Evolutionary conservation across 2,888 invertebrate genomes (phyloP).

Genomic region (Machimus atricapillus): DNA sequence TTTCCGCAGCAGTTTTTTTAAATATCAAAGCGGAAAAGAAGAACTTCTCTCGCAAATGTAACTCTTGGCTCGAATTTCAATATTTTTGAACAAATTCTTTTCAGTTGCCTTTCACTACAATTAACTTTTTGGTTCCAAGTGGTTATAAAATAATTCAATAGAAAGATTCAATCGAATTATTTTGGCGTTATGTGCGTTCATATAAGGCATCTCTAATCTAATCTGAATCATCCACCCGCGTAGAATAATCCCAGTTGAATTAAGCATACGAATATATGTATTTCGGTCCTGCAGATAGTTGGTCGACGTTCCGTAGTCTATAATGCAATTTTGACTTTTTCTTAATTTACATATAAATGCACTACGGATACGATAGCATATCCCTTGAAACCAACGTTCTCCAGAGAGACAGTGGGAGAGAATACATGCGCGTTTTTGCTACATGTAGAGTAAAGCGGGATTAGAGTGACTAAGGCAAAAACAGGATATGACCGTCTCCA

Average conservation of each 20-base stretch:
- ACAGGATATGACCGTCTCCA: neutral
- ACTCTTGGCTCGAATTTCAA: too few species aligned
- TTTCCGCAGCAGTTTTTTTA: too few species aligned
- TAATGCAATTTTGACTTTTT: neutral
- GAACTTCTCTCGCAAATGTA: too few species aligned
- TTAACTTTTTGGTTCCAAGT: too few species aligned
- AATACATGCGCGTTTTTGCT: neutral
- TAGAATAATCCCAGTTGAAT: neutral
- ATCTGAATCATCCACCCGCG: too few species aligned
- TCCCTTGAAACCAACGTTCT: neutral
- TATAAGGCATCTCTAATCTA: too few species aligned
- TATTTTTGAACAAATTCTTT: too few species aligned
- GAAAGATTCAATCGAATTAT: too few species aligned
- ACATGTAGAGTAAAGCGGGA: neutral
- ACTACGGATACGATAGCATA: neutral
- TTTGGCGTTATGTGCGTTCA: too few species aligned
- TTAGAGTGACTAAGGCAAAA: neutral
- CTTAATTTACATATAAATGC: neutral
- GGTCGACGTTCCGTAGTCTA: neutral
- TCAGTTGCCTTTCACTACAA: too few species aligned
- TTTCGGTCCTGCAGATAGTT: neutral
- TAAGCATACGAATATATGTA: neutral
- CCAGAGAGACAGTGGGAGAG: neutral
- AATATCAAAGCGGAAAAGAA: too few species aligned
- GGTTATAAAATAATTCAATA: too few species aligned